Base-by-base conservation (phyloP, 2,113 vertebrate species). In the Rhinolophus sinicus region DNA sequence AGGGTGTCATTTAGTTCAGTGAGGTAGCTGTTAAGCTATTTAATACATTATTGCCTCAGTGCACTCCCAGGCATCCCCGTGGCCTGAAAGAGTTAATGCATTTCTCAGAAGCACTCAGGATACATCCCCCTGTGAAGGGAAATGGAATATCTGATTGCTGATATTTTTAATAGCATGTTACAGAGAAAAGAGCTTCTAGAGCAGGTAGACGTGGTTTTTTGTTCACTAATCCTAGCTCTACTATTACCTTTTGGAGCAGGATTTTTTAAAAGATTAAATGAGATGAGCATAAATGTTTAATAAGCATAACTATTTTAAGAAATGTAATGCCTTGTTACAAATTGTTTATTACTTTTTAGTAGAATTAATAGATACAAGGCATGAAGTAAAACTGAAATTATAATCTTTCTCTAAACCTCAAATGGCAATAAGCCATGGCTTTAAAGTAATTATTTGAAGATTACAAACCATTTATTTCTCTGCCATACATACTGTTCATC, bases 311-410 rank as follows among this genome's bases (percentile, higher is more conserved):
- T 81, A 70, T 84, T 60, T 84, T 89, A 60, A 22, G 87, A 33
- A 90, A 60, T 65, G 0, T 72, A 56, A 82, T 86, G 11, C 5
- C 33, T 82, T 82, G 7, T 73, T 84, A 67, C 30, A 56, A 73
- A 67, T 50, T 72, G 33, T 24, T 40, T 88, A 81, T 88, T 85
- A 38, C 88, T 90, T 81, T 65, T 10, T 80, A 76, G 26, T 60
- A 70, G 50, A 93, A 93, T 77, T 88, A 58, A 92, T 89, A 78
- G 38, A 65, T 10, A 52, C 6, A 84, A 92, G 64, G 12, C 33
- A 64, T 92, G 33, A 94, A 80, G 50, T 86, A 92, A 78, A 93
- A 82, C 77, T 88, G 70, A 95, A 94, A 87, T 73, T 81, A 54
- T 35, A 28, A 24, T 70, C 78, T 86, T 89, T 19, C 72, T 77